Conservation (phyloP, 1,140 invertebrate genomes). For the Drosophila repleta region DNA sequence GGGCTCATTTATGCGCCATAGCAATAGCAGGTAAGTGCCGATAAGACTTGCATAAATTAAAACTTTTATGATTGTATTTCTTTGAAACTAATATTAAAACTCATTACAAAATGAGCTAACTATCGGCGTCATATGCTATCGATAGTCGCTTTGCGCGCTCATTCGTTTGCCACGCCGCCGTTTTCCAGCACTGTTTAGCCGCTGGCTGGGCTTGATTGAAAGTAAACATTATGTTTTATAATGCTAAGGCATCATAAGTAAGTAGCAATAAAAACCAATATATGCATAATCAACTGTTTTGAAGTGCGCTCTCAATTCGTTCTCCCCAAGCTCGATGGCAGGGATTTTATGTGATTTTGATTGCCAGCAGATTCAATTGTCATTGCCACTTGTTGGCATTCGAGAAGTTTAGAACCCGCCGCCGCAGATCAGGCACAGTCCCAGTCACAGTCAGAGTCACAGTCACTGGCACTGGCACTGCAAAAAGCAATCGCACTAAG, state of each 20-base stretch:
- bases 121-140: not conserved
- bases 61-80: constrained; percentile 9
- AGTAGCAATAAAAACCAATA: constrained; percentile 22
- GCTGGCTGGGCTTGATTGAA: not conserved
- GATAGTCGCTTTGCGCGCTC: not conserved
- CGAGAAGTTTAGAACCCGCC: constrained; percentile 7
- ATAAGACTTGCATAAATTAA: constrained; percentile 6
- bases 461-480: constrained; percentile 1
- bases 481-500: constrained; percentile 55
- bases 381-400: constrained; percentile 45
- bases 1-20: constrained; percentile 13
- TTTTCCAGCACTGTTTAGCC: not conserved
- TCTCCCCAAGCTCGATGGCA: constrained; percentile 12
- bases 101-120: not conserved
- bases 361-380: constrained; percentile 50
- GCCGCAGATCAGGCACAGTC: no score
- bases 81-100: not conserved
- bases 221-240: constrained; percentile 2
- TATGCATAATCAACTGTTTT: constrained; percentile 33
- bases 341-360: constrained; percentile 43
- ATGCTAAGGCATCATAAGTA: constrained; percentile 1
- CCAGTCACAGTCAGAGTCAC: no score
- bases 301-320: constrained; percentile 18
- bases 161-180: not conserved
- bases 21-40: constrained; percentile 3